Conservation (phyloP, 2,888 invertebrate genomes). For the Nomada fabriciana region DNA sequence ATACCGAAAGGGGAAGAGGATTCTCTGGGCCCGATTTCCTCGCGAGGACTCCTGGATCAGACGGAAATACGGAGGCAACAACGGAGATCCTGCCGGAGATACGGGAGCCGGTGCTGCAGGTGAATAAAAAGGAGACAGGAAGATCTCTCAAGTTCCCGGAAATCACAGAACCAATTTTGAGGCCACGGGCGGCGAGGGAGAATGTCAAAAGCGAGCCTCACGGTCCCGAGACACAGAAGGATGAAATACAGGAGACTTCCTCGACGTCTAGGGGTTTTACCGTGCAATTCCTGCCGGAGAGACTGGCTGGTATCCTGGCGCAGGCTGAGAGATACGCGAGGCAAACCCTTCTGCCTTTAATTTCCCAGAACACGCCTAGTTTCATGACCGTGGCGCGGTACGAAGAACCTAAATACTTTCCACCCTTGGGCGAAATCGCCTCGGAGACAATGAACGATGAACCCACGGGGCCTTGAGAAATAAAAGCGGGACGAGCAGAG, state of each 20-base stretch:
- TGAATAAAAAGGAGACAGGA: slow-evolving; percentile 83
- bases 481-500: background rate
- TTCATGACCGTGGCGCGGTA: slow-evolving; percentile 84
- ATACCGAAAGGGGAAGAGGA: slow-evolving; percentile 78
- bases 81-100: slow-evolving; percentile 86
- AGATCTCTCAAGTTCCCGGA: slow-evolving; percentile 84
- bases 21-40: slow-evolving; percentile 76
- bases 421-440: slow-evolving; percentile 84
- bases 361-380: slow-evolving; percentile 92
- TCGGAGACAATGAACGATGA: background rate
- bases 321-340: slow-evolving; percentile 93
- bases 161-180: slow-evolving; percentile 89
- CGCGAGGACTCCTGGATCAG: slow-evolving; percentile 40
- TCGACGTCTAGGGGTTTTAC: slow-evolving; percentile 84
- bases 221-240: slow-evolving; percentile 62
- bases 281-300: slow-evolving; percentile 92
- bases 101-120: slow-evolving; percentile 89
- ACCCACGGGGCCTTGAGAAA: background rate
- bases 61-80: slow-evolving; percentile 25
- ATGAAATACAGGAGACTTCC: slow-evolving; percentile 80
- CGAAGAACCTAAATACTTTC: slow-evolving; percentile 88
- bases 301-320: slow-evolving; percentile 91
- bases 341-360: slow-evolving; percentile 90
- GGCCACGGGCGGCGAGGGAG: slow-evolving; percentile 84
- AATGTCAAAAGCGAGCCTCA: slow-evolving; percentile 62